Base-by-base conservation (phyloP, 2,113 vertebrate genomes). In the Dipodomys spectabilis region DNA sequence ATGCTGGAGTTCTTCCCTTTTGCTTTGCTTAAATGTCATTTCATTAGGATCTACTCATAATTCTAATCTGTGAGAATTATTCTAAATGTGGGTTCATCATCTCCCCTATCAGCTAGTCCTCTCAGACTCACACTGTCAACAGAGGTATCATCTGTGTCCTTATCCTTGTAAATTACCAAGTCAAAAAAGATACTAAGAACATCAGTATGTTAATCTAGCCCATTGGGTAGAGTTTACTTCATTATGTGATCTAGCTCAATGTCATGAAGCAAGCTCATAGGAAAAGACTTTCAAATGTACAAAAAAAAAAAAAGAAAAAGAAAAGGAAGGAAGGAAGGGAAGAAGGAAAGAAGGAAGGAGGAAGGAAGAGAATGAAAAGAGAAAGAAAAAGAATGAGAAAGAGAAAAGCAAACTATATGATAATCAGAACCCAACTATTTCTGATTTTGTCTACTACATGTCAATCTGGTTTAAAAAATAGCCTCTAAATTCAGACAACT, bases 91-190 rank as follows among this genome's bases (percentile, higher is more conserved):
- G 28, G 68, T 68, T 78, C 49, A 45, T 86, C 53, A 77, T 69
- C 75, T 88, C 57, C 82, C 39, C 19, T 23, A 77, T 81, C 53
- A 81, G 30, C 60, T 68, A 19, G 19, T 87, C 28, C 23, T 86
- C 28, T 45, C 25, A 67, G 44, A 69, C 64, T 78, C 44, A 23
- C 6, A 60, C 57, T 44, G 49, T 82, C 65, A 78, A 60, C 45
- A 49, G 20, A 49, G n/a, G 77, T 93, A 67, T 71, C 53, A 62
- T 85, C 68, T 16, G 12, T 45, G 62, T 65, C 32, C 62, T 71
- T 80, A 71, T 8, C 30, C 30, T 28, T 57, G 30, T 82, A 73
- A 84, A 81, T 80, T 77, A 82, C 44, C 82, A 93, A 93, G 72
- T 86, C 28, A 86, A 30, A 86, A 72, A 30, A 7, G 25, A 35